A percentile compares a stretch with the other conserved stretches of the same genome.
These are phyloP conservation scores for Okapia johnstoni DNA, from an alignment of 2,113 vertebrate genomes.

Conservation along the genomic window DNA sequence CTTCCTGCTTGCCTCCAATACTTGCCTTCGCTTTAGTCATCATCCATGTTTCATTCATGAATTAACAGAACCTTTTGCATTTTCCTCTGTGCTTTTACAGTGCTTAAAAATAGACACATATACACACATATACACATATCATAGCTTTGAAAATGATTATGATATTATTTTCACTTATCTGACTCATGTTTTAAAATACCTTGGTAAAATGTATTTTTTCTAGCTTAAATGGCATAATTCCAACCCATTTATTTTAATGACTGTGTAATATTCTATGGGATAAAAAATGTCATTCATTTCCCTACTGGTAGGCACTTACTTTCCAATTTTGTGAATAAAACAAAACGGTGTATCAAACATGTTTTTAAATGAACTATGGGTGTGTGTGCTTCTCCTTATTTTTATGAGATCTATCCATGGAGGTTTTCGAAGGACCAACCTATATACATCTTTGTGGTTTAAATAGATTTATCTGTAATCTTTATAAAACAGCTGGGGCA, in stretches of 20 bases:
- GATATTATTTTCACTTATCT: background rate
- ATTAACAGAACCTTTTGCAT: background rate
- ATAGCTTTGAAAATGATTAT: background rate
- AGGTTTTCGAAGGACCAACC: background rate
- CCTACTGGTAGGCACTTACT: background rate
- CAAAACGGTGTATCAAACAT: background rate
- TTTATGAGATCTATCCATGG: background rate
- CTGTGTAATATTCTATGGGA: background rate
- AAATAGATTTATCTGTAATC: background rate
- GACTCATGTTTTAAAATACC: background rate
- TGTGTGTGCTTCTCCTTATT: background rate
- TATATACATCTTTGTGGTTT: background rate
- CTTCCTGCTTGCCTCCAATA: background rate
- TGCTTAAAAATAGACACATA: background rate
- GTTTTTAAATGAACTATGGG: background rate
- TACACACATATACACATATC: background rate
- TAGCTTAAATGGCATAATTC: background rate
- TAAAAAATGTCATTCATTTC: background rate
- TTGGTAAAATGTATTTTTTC: background rate
- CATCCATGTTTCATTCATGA: background rate
- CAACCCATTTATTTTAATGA: background rate
- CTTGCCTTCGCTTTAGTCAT: background rate
- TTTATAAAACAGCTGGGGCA: background rate
- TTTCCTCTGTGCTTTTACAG: background rate
- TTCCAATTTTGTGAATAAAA: background rate